Evolutionary conservation across 2,797 vertebrate genomes (phyloP).

Genomic region (Danio kyathit): DNA sequence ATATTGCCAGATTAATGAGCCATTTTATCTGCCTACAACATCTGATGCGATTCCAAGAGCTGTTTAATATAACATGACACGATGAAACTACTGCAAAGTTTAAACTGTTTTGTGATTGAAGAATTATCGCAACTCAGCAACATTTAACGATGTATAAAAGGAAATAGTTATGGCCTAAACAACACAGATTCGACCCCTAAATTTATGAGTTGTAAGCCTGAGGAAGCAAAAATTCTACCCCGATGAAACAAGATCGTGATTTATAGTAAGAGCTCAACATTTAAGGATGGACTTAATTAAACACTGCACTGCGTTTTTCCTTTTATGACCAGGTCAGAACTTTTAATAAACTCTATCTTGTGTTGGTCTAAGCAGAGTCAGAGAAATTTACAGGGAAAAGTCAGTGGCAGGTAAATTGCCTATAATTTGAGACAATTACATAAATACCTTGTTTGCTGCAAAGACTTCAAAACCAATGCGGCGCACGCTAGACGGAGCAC

Average conservation of each 20-base stretch:
- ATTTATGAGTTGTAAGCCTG: conserved; percentile 23
- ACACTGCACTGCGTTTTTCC: conserved; percentile 26
- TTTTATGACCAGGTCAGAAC: conserved; percentile 35
- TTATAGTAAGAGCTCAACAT: conserved; percentile 9
- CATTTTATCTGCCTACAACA: conserved; percentile 25
- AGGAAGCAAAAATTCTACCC: conserved; percentile 28
- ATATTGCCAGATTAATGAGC: conserved; percentile 37
- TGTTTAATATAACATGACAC: background rate
- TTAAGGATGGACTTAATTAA: conserved; percentile 32
- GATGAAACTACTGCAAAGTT: conserved; percentile 21
- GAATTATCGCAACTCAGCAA: conserved; percentile 2
- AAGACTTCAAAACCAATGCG: conserved; percentile 9
- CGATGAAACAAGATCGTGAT: conserved; percentile 38
- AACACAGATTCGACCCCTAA: background rate
- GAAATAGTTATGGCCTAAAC: conserved; percentile 7
- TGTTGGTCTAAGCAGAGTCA: conserved; percentile 25
- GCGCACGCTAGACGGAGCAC: conserved; percentile 10
- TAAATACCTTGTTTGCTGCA: conserved; percentile 41
- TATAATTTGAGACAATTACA: conserved; percentile 46
- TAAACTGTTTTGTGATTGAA: background rate
- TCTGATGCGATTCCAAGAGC: conserved; percentile 27
- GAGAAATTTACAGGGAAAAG: conserved; percentile 26
- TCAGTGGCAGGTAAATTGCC: conserved; percentile 54
- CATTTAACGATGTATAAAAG: background rate
- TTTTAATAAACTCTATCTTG: conserved; percentile 46